These are phyloP conservation scores for Pediacus dermestoides DNA, from an alignment of 2,888 invertebrate species.

Conservation along the genomic window DNA sequence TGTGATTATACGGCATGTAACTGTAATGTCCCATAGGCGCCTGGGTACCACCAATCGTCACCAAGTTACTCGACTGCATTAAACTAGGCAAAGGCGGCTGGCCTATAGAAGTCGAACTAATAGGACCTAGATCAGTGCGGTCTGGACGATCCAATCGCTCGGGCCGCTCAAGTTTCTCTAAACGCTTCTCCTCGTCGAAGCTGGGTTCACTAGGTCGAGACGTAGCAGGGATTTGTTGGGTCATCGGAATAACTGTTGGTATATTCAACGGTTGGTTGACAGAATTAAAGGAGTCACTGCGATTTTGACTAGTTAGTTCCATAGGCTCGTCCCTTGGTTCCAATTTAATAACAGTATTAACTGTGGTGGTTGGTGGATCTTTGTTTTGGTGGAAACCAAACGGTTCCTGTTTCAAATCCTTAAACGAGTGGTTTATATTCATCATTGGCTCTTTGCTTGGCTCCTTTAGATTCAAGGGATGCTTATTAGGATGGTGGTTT, in stretches of 20 bases:
- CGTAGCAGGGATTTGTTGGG: slow-evolving; percentile 32
- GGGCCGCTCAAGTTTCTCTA: slow-evolving; percentile 40
- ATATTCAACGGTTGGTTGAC: slow-evolving; percentile 43
- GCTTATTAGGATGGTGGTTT: slow-evolving; percentile 33
- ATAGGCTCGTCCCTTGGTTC: slow-evolving; percentile 49
- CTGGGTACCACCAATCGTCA: slow-evolving; percentile 56
- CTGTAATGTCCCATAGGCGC: slow-evolving; percentile 59
- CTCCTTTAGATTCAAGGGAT: slow-evolving; percentile 39
- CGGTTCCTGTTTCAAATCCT: slow-evolving; percentile 37
- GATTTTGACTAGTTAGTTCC: slow-evolving; percentile 43
- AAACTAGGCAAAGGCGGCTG: slow-evolving; percentile 58
- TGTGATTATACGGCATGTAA: slow-evolving; percentile 50
- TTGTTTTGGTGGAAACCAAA: slow-evolving; percentile 26
- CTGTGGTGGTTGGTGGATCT: slow-evolving; percentile 22
- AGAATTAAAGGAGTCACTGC: slow-evolving; percentile 25
- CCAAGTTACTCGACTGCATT: slow-evolving; percentile 58
- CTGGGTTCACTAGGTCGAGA: slow-evolving; percentile 15
- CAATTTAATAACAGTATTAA: slow-evolving; percentile 40
- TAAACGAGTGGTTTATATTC: slow-evolving; percentile 39
- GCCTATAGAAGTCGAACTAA: slow-evolving; percentile 47
- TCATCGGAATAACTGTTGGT: slow-evolving; percentile 42
- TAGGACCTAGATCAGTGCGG: slow-evolving; percentile 44
- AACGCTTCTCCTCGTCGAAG: slow-evolving; percentile 33
- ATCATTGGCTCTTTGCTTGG: slow-evolving; percentile 38
- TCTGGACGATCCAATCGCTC: slow-evolving; percentile 39